Base-by-base conservation (phyloP, 2,888 invertebrate genomes). In the Rhingia rostrata region DNA sequence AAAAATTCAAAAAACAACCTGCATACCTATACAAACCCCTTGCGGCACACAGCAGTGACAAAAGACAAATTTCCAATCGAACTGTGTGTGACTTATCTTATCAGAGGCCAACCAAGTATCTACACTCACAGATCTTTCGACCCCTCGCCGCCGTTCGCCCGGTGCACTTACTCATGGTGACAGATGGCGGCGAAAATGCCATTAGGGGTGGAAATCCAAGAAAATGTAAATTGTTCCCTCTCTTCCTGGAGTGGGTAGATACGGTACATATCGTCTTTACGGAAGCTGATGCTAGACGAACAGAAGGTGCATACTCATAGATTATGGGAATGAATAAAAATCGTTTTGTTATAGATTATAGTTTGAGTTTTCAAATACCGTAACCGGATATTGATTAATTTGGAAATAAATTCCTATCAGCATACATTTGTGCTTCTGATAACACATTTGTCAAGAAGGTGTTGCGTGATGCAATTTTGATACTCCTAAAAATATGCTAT, bases 81-180 rank as follows among this genome's bases (percentile, higher is more conserved):
- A 84, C 70, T 84, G 53, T 70, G 53, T 84, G 74, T 84, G 80
- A 84, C 84, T 84, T 84, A 84, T 84, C 74, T 80, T 84, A 84
- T 84, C 84, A 53, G 74, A 53, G 69, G 56, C 56, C 39, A 51
- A 37, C 60, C 77, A 12, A 35, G 56, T 43, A 56, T 37, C 77
- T n/a, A 47, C 43, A 22, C 6, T n/a, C 32, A 43, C 53, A 66
- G 66, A 47, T 61, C 60, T 66, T 3, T 60, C 51, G 35, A 39
- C 32, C 33, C 53, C 32, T 32, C 30, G 4, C 3, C 30, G 4
- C 3, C 64, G 35, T 10, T 7, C 56, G 12, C 49, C 54, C 14
- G 4, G 37, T 43, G 49, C 30, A 41, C 33, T 60, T 32, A 35
- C 58, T 54, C 49, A 54, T 12, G 66, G 56, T 58, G 78, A 79